Evolutionary conservation across 1,140 invertebrate genomes (phyloP).

Genomic region (Ceratina calcarata): DNA sequence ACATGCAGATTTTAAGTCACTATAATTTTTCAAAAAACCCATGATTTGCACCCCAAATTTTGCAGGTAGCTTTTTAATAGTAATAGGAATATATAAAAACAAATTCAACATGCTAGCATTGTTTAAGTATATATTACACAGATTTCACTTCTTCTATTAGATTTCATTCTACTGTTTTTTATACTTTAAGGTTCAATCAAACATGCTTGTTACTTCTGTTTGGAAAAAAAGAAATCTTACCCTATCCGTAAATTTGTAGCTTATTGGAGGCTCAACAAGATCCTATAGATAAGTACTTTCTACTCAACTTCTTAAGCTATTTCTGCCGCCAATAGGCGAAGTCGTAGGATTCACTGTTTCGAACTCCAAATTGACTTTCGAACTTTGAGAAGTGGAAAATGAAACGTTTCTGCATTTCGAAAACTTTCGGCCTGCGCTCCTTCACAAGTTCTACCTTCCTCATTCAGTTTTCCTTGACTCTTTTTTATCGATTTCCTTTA

Average conservation of each 20-base stretch:
- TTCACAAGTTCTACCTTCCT: constrained; percentile 11
- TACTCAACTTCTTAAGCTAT: too few relatives aligned
- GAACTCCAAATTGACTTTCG: constrained; percentile 47
- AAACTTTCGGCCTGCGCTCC: constrained; percentile 2
- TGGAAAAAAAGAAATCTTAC: not conserved
- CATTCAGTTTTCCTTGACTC: not conserved
- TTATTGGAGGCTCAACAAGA: constrained; percentile 14
- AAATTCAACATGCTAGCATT: too few relatives aligned
- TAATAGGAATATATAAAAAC: too few relatives aligned
- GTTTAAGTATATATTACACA: too few relatives aligned
- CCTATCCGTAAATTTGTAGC: constrained; percentile 8
- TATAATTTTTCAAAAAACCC: too few relatives aligned
- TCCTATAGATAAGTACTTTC: not conserved
- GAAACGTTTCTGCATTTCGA: constrained; percentile 43
- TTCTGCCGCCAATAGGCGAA: not conserved
- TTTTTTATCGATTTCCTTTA: not conserved
- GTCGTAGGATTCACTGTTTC: constrained; percentile 17
- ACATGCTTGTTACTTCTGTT: not conserved
- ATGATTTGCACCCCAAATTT: too few relatives aligned
- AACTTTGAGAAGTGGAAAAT: constrained; percentile 38
- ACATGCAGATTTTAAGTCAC: too few relatives aligned
- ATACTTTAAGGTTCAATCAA: not conserved
- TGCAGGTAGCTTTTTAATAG: too few relatives aligned
- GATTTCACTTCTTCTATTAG: too few relatives aligned
- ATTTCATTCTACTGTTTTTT: too few relatives aligned